Evolutionary conservation across 2,797 vertebrate species (phyloP), one percentile per base, ranked within the genome.

Genomic region (Bothrops alternatus): DNA sequence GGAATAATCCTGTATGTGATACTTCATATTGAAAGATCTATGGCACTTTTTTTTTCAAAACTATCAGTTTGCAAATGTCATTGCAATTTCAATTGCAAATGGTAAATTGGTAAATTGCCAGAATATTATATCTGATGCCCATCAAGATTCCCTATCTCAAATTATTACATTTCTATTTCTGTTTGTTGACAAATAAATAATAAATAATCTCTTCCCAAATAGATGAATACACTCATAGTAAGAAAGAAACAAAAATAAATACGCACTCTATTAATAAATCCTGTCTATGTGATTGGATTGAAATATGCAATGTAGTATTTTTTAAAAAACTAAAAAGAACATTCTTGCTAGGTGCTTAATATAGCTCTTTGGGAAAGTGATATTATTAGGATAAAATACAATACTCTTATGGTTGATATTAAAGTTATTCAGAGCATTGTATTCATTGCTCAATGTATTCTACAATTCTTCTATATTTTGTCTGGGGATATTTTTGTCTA

Each of bases 361-460:
- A 50, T 61, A 87, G 82, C 90, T 55, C 60, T 92, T 58, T 57
- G 82, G 78, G 60, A 10, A 16, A 69, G 37, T 32, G 86, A 69
- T n/a, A 47, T 93, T n/a, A 47, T 93, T 87, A 90, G 25, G 28
- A 90, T 28, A 88, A 91, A n/a, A 50, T 58, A 90, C 32, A 93
- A 32, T 25, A 26, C 32, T 93, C 86, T 58, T 82, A 60, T 86
- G 91, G n/a, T 47, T 93, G 60, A 73, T 91, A 87, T 87, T 87
- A 87, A 73, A 58, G 14, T 86, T 91, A 82, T 90, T 90, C 73
- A 90, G 90, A 93, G 5, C 86, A 63, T 65, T 89, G 88, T 63
- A 90, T 93, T 89, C 78, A 57, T 82, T 63, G 47, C 26, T 92
- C 53, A 94, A 53, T 0, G 1, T 88, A 85, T 93, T 93, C 86